A percentile compares a stretch with the other conserved stretches of the same genome.
Evolutionary conservation across 2,797 vertebrate genomes (phyloP).

Genomic region (Lemur catta): DNA sequence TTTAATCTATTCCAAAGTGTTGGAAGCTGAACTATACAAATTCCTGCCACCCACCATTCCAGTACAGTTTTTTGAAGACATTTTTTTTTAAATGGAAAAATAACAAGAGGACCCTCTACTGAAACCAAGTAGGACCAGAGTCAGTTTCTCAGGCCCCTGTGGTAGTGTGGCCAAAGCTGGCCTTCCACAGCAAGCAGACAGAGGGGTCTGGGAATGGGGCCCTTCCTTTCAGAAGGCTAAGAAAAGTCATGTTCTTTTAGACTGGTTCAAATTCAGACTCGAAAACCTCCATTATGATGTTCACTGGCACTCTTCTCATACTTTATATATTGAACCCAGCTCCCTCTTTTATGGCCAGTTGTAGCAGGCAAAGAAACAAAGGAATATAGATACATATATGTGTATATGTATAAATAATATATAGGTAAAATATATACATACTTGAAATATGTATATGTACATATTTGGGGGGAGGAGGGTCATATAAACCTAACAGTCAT

Average conservation of each 20-base stretch:
- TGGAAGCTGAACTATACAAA: constrained; percentile 65
- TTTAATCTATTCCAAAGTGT: constrained; percentile 64
- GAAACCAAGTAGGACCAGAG: constrained; percentile 31
- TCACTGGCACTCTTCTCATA: constrained; percentile 45
- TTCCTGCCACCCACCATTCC: constrained; percentile 54
- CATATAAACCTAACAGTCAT: constrained; percentile 56
- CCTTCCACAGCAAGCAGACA: rapidly evolving
- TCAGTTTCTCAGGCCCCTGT: constrained; percentile 5
- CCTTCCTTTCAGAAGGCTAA: not conserved
- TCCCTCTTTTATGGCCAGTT: constrained; percentile 68
- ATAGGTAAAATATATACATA: constrained; percentile 78
- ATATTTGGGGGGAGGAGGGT: constrained; percentile 15
- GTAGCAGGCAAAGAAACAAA: constrained; percentile 71
- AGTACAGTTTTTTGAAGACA: constrained; percentile 41
- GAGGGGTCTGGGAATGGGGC: constrained; percentile 4
- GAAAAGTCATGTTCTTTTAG: constrained; percentile 50
- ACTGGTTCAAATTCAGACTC: constrained; percentile 49
- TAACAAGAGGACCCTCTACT: constrained; percentile 39
- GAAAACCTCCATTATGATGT: constrained; percentile 30
- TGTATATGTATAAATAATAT: constrained; percentile 55
- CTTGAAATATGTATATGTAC: constrained; percentile 76
- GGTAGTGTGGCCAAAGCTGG: constrained; percentile 52
- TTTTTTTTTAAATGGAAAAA: constrained; percentile 27
- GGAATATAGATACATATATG: constrained; percentile 76
- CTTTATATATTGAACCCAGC: constrained; percentile 60